These are phyloP conservation scores for Coturnix japonica DNA, from an alignment of 2,113 vertebrate species.

Conservation along the genomic window DNA sequence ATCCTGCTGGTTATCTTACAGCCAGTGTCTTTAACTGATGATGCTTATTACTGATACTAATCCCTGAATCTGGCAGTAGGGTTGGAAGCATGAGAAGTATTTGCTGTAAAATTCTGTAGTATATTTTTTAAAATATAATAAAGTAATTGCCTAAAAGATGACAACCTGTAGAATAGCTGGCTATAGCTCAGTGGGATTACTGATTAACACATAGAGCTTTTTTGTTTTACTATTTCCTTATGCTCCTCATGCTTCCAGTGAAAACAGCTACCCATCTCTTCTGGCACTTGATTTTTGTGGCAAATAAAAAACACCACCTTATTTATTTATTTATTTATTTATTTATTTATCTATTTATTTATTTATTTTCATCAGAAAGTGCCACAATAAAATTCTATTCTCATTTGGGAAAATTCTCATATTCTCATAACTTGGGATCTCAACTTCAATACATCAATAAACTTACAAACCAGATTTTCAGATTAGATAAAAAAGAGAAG, in stretches of 20 bases:
- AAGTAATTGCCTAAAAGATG: background rate
- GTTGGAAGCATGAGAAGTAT: accelerated
- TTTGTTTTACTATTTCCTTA: background rate
- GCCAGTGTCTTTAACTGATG: background rate
- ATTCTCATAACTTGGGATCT: background rate
- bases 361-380: background rate
- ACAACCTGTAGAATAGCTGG: background rate
- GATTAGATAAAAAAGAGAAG: background rate
- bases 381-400: background rate
- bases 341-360: too few species aligned
- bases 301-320: background rate
- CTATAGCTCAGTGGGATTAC: background rate
- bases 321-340: too few species aligned
- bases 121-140: background rate
- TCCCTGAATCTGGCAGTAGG: background rate
- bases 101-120: background rate
- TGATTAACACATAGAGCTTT: accelerated
- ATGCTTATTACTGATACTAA: background rate
- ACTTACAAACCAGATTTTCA: background rate
- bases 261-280: background rate
- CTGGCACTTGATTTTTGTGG: background rate
- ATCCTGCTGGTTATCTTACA: background rate
- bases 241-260: accelerated
- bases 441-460: background rate
- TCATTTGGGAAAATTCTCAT: background rate